phyloP scores from a whole-genome alignment of 2,113 vertebrate species.

The Trogon melanurus region DNA sequence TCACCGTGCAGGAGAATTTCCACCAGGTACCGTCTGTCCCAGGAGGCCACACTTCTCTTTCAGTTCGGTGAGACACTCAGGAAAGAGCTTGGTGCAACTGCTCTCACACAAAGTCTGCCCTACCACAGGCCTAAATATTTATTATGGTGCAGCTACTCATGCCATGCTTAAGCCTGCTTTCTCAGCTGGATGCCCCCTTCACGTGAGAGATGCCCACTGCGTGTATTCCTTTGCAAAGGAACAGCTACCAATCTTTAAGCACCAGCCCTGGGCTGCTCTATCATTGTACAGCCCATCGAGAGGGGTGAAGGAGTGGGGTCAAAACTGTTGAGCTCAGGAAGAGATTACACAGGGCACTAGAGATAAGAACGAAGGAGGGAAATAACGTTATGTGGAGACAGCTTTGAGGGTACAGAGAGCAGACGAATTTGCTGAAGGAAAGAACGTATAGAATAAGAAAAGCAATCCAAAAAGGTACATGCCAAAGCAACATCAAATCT shows the following conservation, averaged over 20 bases:
- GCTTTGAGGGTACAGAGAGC: not conserved
- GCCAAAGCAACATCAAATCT: not conserved
- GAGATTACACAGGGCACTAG: constrained; percentile 3
- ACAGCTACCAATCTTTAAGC: accelerated
- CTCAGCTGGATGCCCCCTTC: not conserved
- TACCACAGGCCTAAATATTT: not conserved
- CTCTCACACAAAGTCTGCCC: not conserved
- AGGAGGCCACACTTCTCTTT: not conserved
- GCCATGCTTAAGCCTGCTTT: not conserved
- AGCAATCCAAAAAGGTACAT: not conserved
- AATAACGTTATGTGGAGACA: not conserved
- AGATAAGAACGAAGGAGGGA: constrained; percentile 39
- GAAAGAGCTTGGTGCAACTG: not conserved
- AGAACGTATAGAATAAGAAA: not conserved
- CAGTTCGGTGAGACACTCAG: not conserved
- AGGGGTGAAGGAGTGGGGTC: constrained; percentile 15
- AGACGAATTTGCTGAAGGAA: not conserved
- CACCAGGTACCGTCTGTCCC: not conserved
- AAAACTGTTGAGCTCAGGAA: constrained; percentile 25
- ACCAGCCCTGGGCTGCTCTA: not conserved
- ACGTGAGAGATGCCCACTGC: not conserved
- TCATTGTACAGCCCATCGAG: not conserved
- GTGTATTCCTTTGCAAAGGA: not conserved
- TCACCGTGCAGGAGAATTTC: not conserved
- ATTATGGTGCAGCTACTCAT: not conserved